These are phyloP conservation scores for Porites lutea DNA, from an alignment of 64 coral and sea anemone species.

Conservation along the genomic window DNA sequence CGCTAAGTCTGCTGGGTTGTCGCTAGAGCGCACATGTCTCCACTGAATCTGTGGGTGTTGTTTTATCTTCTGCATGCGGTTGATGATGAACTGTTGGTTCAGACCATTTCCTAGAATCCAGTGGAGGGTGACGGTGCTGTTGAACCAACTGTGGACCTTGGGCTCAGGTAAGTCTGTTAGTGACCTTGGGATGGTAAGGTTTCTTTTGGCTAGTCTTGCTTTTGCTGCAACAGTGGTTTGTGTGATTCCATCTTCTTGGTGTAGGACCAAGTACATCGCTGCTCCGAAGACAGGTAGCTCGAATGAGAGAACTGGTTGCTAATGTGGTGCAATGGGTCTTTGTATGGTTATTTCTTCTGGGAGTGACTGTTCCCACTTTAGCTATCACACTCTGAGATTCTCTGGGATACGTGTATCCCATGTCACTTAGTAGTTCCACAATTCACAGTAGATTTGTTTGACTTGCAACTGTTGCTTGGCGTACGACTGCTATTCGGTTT, in stretches of 20 bases:
- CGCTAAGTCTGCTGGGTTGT: slow-evolving; percentile 17
- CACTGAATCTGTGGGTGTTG: background rate
- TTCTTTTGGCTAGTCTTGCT: slow-evolving; percentile 7
- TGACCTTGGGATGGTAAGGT: background rate
- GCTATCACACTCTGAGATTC: background rate
- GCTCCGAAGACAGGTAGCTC: background rate
- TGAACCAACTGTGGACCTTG: background rate
- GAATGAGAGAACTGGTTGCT: no score
- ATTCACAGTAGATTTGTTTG: slow-evolving; percentile 27
- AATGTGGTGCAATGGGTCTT: slow-evolving; percentile 5
- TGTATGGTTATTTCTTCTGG: background rate
- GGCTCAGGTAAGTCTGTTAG: background rate
- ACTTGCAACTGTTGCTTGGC: slow-evolving; percentile 16
- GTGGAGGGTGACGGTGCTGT: slow-evolving; percentile 23
- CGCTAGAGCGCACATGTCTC: background rate
- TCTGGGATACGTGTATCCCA: slow-evolving; percentile 36
- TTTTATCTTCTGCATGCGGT: background rate
- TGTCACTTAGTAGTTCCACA: slow-evolving; percentile 9
- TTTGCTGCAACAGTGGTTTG: slow-evolving; percentile 15
- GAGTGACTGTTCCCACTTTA: slow-evolving; percentile 14
- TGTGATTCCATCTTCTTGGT: background rate
- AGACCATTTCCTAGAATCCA: slow-evolving; percentile 2
- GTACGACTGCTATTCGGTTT: background rate
- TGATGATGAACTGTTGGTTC: slow-evolving; percentile 1
- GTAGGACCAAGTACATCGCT: background rate